Evolutionary conservation across 2,888 invertebrate genomes (phyloP).

Genomic region (Miltochrista miniata): DNA sequence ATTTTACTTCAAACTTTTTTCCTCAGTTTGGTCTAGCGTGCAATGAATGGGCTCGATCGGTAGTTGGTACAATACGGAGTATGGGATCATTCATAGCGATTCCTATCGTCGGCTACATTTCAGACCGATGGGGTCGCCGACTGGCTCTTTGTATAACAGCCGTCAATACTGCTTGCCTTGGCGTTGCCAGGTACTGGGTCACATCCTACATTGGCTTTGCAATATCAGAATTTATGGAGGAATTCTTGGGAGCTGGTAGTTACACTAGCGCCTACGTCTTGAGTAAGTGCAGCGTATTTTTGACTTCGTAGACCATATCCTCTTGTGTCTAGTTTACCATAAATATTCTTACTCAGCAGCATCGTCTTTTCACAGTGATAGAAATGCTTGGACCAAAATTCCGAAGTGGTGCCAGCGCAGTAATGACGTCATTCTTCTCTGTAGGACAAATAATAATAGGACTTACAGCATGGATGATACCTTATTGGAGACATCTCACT

Average conservation of each 20-base stretch:
- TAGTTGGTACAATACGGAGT: slow-evolving; percentile 89
- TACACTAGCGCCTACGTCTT: slow-evolving; percentile 88
- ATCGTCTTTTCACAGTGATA: slow-evolving; percentile 1
- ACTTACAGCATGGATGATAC: slow-evolving; percentile 86
- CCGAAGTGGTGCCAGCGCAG: slow-evolving; percentile 42
- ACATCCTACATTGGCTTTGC: slow-evolving; percentile 86
- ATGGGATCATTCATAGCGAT: slow-evolving; percentile 87
- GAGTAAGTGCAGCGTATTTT: slow-evolving; percentile 78
- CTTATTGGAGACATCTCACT: slow-evolving; percentile 87
- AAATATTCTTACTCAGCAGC: too few relatives aligned
- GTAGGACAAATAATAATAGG: slow-evolving; percentile 88
- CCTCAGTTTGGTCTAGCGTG: slow-evolving; percentile 85
- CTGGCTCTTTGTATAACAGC: slow-evolving; percentile 82
- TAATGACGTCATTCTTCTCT: slow-evolving; percentile 87
- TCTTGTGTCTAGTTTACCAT: too few relatives aligned
- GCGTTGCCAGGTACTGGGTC: slow-evolving; percentile 83
- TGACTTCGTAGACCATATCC: too few relatives aligned
- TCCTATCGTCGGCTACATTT: slow-evolving; percentile 87
- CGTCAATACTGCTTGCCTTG: slow-evolving; percentile 85
- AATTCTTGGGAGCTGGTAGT: slow-evolving; percentile 86
- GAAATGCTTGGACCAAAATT: slow-evolving; percentile 4
- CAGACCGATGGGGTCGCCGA: slow-evolving; percentile 88
- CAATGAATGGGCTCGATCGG: slow-evolving; percentile 87
- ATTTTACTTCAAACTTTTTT: neutral
- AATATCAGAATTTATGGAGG: slow-evolving; percentile 87